Evolutionary conservation across 2,888 invertebrate species (phyloP).

Genomic region (Leptopilina drosophilae): DNA sequence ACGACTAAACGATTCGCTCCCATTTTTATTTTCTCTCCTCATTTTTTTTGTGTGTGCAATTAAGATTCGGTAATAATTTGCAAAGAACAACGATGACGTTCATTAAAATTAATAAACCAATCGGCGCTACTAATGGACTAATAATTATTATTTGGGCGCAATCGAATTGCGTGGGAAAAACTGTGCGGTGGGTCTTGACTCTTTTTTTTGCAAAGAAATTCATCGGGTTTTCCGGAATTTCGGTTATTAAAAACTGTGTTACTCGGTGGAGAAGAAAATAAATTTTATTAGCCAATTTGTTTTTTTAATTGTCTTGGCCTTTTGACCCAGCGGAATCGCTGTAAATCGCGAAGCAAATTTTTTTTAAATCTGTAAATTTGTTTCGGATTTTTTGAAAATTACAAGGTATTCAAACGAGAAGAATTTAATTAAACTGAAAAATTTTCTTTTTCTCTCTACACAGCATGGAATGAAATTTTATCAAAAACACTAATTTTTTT

Average conservation of each 20-base stretch:
- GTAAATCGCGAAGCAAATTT: too few relatives aligned
- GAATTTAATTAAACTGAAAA: too few relatives aligned
- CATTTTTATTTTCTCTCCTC: background rate
- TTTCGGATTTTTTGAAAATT: too few relatives aligned
- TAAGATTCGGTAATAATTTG: slow-evolving; percentile 53
- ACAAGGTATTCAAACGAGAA: too few relatives aligned
- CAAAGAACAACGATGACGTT: slow-evolving; percentile 43
- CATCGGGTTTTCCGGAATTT: background rate
- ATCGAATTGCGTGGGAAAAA: background rate
- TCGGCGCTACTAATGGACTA: slow-evolving; percentile 61
- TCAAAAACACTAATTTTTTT: too few relatives aligned
- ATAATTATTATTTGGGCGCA: slow-evolving; percentile 63
- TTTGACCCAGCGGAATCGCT: too few relatives aligned
- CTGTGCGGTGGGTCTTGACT: slow-evolving; percentile 33
- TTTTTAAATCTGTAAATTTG: too few relatives aligned
- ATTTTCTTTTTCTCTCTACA: too few relatives aligned
- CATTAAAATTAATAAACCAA: slow-evolving; percentile 65
- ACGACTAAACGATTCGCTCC: slow-evolving; percentile 1
- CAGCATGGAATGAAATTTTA: too few relatives aligned
- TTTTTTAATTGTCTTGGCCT: background rate
- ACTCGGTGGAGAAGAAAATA: background rate
- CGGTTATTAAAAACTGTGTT: too few relatives aligned
- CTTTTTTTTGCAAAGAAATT: background rate
- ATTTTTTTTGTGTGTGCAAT: slow-evolving; percentile 44
- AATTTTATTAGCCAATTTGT: background rate